Evolutionary conservation across 2,797 vertebrate genomes (phyloP), one percentile per base, ranked within the genome.

Genomic region (Heliangelus exortis): DNA sequence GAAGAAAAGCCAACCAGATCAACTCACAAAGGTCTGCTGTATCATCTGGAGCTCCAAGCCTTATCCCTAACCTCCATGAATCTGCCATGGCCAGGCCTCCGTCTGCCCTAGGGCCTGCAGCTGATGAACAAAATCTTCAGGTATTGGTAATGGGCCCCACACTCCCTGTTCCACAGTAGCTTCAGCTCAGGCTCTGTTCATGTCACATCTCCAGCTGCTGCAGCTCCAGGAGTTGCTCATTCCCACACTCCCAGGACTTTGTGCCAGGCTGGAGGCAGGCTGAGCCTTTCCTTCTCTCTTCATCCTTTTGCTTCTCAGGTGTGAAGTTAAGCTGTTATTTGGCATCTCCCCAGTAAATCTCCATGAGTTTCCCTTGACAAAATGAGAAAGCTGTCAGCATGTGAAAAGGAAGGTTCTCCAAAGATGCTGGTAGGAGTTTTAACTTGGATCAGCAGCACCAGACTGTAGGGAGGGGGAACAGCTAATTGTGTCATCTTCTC

Each of bases 261-360:
- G 28, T 65, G 58, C 68, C 72, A 83, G 41, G 85, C 62, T 72
- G 63, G 71, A 83, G 48, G 73, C 63, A 86, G 58, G 72, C 76
- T 86, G 43, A 84, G 87, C 66, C 85, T 89, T 93, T 81, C 91
- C 92, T 93, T 82, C 76, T 68, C 72, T 84, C 81, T 63, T 93
- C 84, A 68, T 87, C 89, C 71, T 73, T 94, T 92, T 79, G 41
- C 93, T 92, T 91, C 92, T 91, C 93, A 90, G 95, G 89, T 96
- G 89, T 91, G 79, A 92, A 94, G 80, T 67, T 91, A 96, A 95
- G 79, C 87, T 94, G 92, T 86, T 79, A 63, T 76, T 78, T 93
- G 90, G 88, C 94, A 92, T 79, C 73, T 91, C 67, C 73, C 67
- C 63, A 50, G 61, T 16, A 89, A 94, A 89, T 68, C 84, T 87